Evolutionary conservation across 2,113 vertebrate genomes (phyloP).

Genomic region (Pseudopipra pipra): DNA sequence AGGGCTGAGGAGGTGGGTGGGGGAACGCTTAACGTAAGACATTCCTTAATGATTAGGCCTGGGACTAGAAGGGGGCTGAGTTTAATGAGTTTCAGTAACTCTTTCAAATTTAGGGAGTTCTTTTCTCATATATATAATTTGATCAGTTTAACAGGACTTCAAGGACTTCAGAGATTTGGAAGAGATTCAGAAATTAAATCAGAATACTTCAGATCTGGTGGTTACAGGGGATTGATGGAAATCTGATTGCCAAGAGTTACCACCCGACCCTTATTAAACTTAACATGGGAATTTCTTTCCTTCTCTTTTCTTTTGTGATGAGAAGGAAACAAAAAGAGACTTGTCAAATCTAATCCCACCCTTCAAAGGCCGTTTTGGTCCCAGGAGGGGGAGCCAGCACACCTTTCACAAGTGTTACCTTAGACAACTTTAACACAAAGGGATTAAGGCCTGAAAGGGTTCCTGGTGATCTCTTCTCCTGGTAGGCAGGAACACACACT

Average conservation of each 20-base stretch:
- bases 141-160: not conserved
- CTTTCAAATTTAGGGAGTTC: not conserved
- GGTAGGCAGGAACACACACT: not conserved
- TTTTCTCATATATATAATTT: not conserved
- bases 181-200: constrained; percentile 11
- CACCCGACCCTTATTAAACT: not conserved
- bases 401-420: not conserved
- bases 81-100: constrained; percentile 38
- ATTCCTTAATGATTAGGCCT: constrained; percentile 56
- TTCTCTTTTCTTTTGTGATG: not conserved
- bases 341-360: not conserved
- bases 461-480: not conserved
- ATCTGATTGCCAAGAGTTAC: not conserved
- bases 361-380: not conserved
- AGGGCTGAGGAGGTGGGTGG: constrained; percentile 35
- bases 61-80: not conserved
- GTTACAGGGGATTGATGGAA: not conserved
- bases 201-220: not conserved
- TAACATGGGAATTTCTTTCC: not conserved
- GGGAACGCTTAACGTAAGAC: not conserved
- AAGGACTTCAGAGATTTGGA: constrained; percentile 1
- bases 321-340: not conserved
- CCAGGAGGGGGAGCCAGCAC: not conserved
- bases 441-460: not conserved
- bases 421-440: not conserved